Evolutionary conservation across 2,113 vertebrate species (phyloP).

Genomic region (Mobula birostris): DNA sequence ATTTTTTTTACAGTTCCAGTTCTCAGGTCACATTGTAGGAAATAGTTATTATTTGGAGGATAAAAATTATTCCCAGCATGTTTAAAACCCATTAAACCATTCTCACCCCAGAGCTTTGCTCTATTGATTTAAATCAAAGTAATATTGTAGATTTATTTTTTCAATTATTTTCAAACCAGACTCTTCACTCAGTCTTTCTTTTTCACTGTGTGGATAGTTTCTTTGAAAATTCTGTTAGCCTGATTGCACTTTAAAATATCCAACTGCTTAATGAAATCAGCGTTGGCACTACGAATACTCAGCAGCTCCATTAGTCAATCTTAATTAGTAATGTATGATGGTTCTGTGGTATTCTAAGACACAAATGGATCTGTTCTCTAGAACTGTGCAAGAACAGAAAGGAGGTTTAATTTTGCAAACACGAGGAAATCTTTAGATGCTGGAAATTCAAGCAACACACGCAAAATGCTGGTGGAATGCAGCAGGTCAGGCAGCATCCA

Average conservation of each 20-base stretch:
- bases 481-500: too few relatives aligned
- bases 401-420: not conserved
- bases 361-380: not conserved
- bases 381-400: not conserved
- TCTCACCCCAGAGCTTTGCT: not conserved
- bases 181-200: not conserved
- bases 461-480: too few relatives aligned
- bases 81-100: not conserved
- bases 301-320: not conserved
- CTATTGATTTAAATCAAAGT: not conserved
- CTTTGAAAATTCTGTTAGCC: not conserved
- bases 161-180: not conserved
- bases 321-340: not conserved
- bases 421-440: too few relatives aligned
- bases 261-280: not conserved
- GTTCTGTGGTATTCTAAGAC: not conserved
- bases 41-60: not conserved
- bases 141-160: conserved; percentile 8
- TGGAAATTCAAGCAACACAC: too few relatives aligned
- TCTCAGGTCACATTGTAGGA: not conserved
- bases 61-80: not conserved
- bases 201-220: not conserved
- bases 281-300: not conserved
- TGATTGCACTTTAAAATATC: not conserved
- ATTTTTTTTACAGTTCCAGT: not conserved